Evolutionary conservation across 2,888 invertebrate species (phyloP).

Genomic region (Tinea trinotella): DNA sequence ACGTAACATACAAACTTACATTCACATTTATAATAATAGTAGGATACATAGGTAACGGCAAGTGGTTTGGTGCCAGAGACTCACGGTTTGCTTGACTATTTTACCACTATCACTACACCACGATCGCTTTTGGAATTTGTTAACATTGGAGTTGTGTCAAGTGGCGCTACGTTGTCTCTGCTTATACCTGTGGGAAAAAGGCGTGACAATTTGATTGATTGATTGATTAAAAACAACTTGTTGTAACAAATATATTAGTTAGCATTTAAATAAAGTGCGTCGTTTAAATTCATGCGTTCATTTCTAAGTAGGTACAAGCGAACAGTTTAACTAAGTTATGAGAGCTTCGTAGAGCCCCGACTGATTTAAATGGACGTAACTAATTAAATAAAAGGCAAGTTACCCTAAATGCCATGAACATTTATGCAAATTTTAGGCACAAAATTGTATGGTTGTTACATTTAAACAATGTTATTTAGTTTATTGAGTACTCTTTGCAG

Average conservation of each 20-base stretch:
- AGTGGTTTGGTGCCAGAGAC: too few species aligned
- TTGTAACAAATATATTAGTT: constrained; percentile 9
- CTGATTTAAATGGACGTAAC: constrained; percentile 37
- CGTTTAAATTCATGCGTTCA: constrained; percentile 6
- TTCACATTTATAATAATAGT: too few species aligned
- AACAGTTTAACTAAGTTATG: constrained; percentile 5
- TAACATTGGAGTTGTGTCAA: too few species aligned
- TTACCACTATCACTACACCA: too few species aligned
- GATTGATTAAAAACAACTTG: too few species aligned
- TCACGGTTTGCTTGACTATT: too few species aligned
- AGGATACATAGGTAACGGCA: too few species aligned
- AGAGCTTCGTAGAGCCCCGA: constrained; percentile 7
- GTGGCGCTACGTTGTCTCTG: too few species aligned
- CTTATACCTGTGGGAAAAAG: too few species aligned
- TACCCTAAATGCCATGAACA: constrained; percentile 29
- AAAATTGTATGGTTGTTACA: not conserved
- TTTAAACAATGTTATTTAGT: not conserved
- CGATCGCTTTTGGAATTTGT: too few species aligned
- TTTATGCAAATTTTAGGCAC: constrained; percentile 37
- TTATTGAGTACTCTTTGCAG: not conserved
- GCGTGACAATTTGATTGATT: too few species aligned
- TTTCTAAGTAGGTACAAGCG: constrained; percentile 4
- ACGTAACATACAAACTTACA: too few species aligned
- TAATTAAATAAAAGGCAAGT: constrained; percentile 38
- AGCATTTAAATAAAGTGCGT: constrained; percentile 11